Evolutionary conservation across 1,140 invertebrate species (phyloP).

Genomic region (Eurosta solidaginis): DNA sequence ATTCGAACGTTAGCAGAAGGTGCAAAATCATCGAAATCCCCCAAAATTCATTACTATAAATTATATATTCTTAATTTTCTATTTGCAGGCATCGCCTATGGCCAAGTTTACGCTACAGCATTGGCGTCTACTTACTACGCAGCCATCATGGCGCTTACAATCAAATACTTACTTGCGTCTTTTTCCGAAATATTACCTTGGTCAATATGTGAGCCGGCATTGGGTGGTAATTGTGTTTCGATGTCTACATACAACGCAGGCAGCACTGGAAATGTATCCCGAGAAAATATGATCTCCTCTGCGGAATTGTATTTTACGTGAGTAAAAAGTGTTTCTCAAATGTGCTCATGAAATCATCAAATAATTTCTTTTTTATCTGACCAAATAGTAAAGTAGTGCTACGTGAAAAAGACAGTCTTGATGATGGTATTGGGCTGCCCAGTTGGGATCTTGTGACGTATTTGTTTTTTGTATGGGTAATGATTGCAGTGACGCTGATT

Average conservation of each 20-base stretch:
- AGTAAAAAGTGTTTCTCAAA: conserved; percentile 30
- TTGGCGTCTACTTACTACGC: conserved; percentile 77
- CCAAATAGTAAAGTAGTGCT: conserved; percentile 63
- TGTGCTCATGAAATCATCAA: not conserved
- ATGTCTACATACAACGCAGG: conserved; percentile 34
- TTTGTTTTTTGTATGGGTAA: conserved; percentile 71
- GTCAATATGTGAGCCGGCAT: conserved; percentile 67
- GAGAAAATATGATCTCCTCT: conserved; percentile 43
- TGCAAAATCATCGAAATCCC: too few species aligned
- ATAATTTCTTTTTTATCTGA: not conserved
- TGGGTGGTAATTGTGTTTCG: conserved; percentile 62
- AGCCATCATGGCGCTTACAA: conserved; percentile 71
- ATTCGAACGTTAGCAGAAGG: too few species aligned
- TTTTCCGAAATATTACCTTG: conserved; percentile 70
- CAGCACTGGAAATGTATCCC: not conserved
- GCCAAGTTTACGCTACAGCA: conserved; percentile 72
- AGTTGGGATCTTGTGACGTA: conserved; percentile 71
- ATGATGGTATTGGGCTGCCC: conserved; percentile 67
- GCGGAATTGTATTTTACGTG: conserved; percentile 62
- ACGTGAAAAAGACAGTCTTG: conserved; percentile 64
- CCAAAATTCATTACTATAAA: too few species aligned
- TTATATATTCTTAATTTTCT: too few species aligned
- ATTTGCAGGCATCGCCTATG: conserved; percentile 71
- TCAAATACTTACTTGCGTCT: conserved; percentile 71
- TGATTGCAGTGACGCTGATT: conserved; percentile 70